Evolutionary conservation across 2,113 vertebrate genomes (phyloP).

Genomic region (Notothenia rossii): DNA sequence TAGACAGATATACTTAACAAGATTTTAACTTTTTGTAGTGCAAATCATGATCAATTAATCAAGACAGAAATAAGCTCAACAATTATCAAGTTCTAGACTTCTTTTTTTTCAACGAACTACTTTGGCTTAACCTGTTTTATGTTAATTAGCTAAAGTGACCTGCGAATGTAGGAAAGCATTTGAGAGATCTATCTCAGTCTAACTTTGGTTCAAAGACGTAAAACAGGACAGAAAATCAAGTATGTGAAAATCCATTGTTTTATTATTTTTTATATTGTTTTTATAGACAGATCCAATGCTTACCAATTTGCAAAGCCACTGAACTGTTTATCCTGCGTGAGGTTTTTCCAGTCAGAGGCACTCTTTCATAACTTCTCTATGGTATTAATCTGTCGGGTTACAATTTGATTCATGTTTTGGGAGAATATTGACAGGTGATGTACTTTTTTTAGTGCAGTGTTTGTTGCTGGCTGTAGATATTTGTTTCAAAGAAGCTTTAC

Average conservation of each 20-base stretch:
- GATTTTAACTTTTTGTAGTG: too few relatives aligned
- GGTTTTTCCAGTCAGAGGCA: constrained; percentile 21
- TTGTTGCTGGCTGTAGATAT: constrained; percentile 16
- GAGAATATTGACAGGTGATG: constrained; percentile 32
- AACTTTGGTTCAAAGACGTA: too few relatives aligned
- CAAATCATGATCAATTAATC: too few relatives aligned
- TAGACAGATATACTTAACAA: too few relatives aligned
- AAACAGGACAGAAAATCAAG: too few relatives aligned
- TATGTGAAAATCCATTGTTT: neutral
- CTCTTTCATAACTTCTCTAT: constrained; percentile 10
- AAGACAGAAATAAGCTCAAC: neutral
- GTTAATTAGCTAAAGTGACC: neutral
- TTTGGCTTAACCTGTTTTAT: neutral
- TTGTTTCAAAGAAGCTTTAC: constrained; percentile 17
- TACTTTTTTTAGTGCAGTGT: constrained; percentile 38
- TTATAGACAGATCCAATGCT: neutral
- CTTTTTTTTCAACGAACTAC: neutral
- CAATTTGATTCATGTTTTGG: constrained; percentile 43
- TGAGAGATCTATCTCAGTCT: neutral
- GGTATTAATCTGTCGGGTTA: constrained; percentile 1
- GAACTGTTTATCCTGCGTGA: neutral
- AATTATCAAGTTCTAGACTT: neutral
- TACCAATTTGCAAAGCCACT: constrained; percentile 3
- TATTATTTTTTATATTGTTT: neutral
- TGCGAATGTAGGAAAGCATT: neutral